Base-by-base conservation (phyloP, 2,797 vertebrate genomes). In the Gastrophryne carolinensis region DNA sequence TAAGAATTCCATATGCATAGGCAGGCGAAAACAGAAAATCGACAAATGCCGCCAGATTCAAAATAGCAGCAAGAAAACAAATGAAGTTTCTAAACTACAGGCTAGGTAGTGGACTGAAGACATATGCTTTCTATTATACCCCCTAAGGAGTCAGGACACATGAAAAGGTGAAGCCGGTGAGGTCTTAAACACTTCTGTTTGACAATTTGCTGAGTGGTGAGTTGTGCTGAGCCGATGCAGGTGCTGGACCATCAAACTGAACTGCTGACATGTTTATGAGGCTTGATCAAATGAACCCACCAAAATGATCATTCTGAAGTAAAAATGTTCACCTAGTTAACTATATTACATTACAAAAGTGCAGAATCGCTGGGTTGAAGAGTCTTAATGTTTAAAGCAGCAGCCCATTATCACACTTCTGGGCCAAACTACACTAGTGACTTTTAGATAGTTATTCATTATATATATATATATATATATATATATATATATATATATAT, bases 41-140 rank as follows among this genome's bases (percentile, higher is more conserved):
- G n/a, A n/a, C n/a, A n/a, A n/a, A n/a, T n/a, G n/a, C n/a, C n/a
- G n/a, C n/a, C n/a, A n/a, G n/a, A n/a, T n/a, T n/a, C n/a, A n/a
- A n/a, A n/a, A n/a, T n/a, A n/a, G n/a, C n/a, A n/a, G n/a, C n/a
- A n/a, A n/a, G n/a, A n/a, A n/a, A n/a, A n/a, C n/a, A n/a, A n/a
- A n/a, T n/a, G n/a, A n/a, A n/a, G n/a, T n/a, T n/a, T n/a, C n/a
- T 6, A 35, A 4, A 6, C 2, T 60, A 12, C 10, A 41, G 35
- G 27, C 21, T 41, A 10, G 10, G 3, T 41, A 8, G 5, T 44
- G 29, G 17, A 26, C 35, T 41, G 47, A 66, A 35, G 6, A 80
- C 80, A 65, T 81, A 81, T 86, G 49, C 78, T 81, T 77, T 80
- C 80, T 17, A 62, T 72, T 72, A 62, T 52, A 62, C 23, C 21